These are phyloP conservation scores for Catagonus wagneri DNA, from an alignment of 2,113 vertebrate species.

Conservation along the genomic window DNA sequence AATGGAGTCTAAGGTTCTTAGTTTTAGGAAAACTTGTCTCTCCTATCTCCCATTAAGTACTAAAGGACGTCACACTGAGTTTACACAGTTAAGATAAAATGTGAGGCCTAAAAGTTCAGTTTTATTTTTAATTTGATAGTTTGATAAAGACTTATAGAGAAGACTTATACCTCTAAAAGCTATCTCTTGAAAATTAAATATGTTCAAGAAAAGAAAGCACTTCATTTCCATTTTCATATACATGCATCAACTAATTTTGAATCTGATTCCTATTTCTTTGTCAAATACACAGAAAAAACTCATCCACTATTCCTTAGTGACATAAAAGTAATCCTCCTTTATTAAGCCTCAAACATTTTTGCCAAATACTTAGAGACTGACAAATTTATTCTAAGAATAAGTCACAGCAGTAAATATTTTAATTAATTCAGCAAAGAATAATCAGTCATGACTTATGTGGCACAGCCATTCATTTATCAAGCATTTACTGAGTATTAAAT, in stretches of 20 bases:
- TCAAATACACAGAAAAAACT: neutral
- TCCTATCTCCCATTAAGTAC: neutral
- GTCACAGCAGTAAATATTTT: conserved; percentile 1
- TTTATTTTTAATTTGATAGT: conserved; percentile 9
- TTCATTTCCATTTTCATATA: neutral
- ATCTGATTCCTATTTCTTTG: neutral
- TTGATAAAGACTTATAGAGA: conserved; percentile 1
- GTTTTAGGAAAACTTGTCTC: neutral
- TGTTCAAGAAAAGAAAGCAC: neutral
- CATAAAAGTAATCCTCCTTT: conserved; percentile 27
- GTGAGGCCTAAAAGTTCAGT: conserved; percentile 2
- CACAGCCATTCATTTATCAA: conserved; percentile 8
- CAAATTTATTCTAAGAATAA: conserved; percentile 38
- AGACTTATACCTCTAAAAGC: neutral
- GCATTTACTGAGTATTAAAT: conserved; percentile 26
- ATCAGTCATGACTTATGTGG: neutral
- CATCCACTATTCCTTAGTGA: neutral
- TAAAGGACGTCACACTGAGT: neutral
- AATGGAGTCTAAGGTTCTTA: neutral
- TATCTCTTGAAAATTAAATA: conserved; percentile 47
- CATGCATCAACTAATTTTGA: neutral
- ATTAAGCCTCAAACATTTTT: neutral
- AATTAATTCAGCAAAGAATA: conserved; percentile 55
- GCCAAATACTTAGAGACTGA: conserved; percentile 24
- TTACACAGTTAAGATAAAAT: conserved; percentile 38